A percentile compares a stretch with the other conserved stretches of the same genome.
These are phyloP conservation scores for Epinephelus malabaricus DNA, from an alignment of 2,797 vertebrate species.

Conservation along the genomic window DNA sequence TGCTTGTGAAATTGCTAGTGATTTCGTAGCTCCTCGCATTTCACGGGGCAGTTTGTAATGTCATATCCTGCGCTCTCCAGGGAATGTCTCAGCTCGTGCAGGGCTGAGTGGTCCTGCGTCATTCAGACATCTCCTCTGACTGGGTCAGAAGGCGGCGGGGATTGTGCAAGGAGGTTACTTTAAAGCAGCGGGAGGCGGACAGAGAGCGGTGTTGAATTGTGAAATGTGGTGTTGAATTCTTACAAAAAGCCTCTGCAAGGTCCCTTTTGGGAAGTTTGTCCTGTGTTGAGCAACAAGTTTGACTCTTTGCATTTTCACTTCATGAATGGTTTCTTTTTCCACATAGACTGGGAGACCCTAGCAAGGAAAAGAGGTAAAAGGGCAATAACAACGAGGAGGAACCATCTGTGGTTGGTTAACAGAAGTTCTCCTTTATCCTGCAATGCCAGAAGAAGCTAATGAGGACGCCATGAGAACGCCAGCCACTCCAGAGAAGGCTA, in stretches of 20 bases:
- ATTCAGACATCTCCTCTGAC: constrained; percentile 62
- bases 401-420: constrained; percentile 60
- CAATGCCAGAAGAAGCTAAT: constrained; percentile 90
- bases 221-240: constrained; percentile 57
- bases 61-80: constrained; percentile 80
- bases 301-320: background rate
- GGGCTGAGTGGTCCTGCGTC: constrained; percentile 77
- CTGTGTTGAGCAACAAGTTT: constrained; percentile 56
- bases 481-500: constrained; percentile 86
- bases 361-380: constrained; percentile 45
- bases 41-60: constrained; percentile 77
- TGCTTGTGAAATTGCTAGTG: constrained; percentile 73
- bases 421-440: constrained; percentile 51
- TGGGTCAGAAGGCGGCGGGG: constrained; percentile 53
- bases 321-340: constrained; percentile 27
- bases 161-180: constrained; percentile 59
- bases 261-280: background rate
- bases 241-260: constrained; percentile 44
- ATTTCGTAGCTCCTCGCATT: constrained; percentile 74
- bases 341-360: constrained; percentile 54
- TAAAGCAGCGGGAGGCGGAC: constrained; percentile 44
- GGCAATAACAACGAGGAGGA: constrained; percentile 11
- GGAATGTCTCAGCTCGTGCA: constrained; percentile 85
- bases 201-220: constrained; percentile 45
- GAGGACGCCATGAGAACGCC: constrained; percentile 88